Evolutionary conservation across 37 sponge, comb jelly and placozoan genomes (phyloP), one percentile per base, ranked within the genome.

Genomic region (Geodia barretti): DNA sequence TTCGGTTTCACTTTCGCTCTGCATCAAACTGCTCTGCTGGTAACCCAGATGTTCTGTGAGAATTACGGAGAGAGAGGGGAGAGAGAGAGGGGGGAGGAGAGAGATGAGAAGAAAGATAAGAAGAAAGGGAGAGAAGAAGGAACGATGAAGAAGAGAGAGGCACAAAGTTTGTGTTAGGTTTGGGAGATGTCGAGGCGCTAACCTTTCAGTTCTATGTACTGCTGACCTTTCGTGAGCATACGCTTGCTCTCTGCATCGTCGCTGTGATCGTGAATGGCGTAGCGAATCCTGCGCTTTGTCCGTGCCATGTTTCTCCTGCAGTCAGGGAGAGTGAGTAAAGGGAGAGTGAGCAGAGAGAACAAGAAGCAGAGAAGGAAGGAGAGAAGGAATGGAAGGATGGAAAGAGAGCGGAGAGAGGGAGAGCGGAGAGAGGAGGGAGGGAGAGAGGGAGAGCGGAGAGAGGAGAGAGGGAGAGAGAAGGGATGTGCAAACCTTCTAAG

Each of bases 1-100:
- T 34, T 90, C 91, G n/a, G 83, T 82, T 39, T 78, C 83, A 17
- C 81, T 71, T 68, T 90, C 91, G 14, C 81, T 85, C 21, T 85
- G 81, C 91, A 90, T 90, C 1, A 90, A 76, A 28, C 91, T 90
- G 19, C 54, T 79, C 64, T 78, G 73, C 39, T 74, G 67, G 66
- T 84, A 78, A 20, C 62, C 71, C 21, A 35, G 21, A 14, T 23
- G 19, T 39, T 63, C 64, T 60, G 75, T 28, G 39, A 9, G 72
- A 41, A 58, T 8, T 24, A 58, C 29, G 62, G 30, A 41, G 54
- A 17, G 76, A 61, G 30, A 25, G 62, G 64, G n/a, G 64, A 59
- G 77, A 35, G 35, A 59, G 35, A 7, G 77, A 60, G 7, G 26
- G 29, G 60, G 35, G 35, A n/a, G 30, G 60, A 75, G 38, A 34